Conservation (phyloP, 2,888 invertebrate species). For the Andrena marginata region DNA sequence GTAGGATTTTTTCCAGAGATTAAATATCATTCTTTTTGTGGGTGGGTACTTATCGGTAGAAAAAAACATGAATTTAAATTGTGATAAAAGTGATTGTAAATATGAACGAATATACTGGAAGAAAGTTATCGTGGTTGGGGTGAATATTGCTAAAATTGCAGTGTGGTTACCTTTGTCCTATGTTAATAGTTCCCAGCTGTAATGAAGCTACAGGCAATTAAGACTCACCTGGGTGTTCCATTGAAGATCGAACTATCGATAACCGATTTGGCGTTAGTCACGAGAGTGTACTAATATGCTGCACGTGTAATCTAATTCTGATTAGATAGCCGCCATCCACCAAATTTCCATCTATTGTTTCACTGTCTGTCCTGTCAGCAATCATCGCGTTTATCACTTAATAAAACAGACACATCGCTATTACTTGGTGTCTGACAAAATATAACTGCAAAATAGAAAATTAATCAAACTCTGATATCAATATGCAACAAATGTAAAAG, state of each 20-base stretch:
- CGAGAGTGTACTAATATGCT: constrained; percentile 43
- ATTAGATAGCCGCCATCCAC: constrained; percentile 40
- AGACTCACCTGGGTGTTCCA: constrained; percentile 15
- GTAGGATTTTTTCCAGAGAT: no score
- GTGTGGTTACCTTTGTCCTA: background rate
- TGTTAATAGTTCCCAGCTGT: constrained; percentile 11
- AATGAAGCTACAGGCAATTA: constrained; percentile 22
- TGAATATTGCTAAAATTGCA: background rate
- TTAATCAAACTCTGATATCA: background rate
- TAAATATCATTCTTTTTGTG: no score
- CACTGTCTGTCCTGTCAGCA: constrained; percentile 2
- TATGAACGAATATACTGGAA: no score
- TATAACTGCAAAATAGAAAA: background rate
- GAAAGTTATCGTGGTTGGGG: background rate
- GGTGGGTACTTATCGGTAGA: no score
- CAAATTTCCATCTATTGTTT: constrained; percentile 41
- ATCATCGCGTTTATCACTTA: background rate
- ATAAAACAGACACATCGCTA: background rate
- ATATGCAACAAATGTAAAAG: no score
- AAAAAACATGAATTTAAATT: no score
- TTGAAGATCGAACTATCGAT: constrained; percentile 49
- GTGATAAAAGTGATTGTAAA: no score
- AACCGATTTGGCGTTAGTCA: constrained; percentile 41
- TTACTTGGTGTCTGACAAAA: background rate
- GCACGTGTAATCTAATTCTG: constrained; percentile 45